Base-by-base conservation (phyloP, 2,797 vertebrate species). In the Bradypodion pumilum region DNA sequence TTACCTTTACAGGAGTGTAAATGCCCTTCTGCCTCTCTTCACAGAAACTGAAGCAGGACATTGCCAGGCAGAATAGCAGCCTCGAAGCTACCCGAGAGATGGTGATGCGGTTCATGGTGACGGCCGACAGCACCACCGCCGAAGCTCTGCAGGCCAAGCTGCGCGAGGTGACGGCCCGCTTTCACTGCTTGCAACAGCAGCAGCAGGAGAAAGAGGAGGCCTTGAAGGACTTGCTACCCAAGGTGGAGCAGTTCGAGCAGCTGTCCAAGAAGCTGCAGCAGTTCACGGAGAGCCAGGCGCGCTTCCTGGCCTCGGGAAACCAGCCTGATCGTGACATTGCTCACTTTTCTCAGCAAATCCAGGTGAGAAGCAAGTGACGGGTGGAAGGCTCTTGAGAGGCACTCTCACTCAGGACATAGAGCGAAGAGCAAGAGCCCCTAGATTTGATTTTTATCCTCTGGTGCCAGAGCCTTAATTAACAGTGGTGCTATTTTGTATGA, bases 41-140 rank as follows among this genome's bases (percentile, higher is more conserved):
- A 0, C 95, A 99, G 98, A 99, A 99, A 97, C 94, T 99, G 78
- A 97, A 98, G 21, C 98, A 99, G 93, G 98, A 99, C 94, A 96
- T 99, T 1, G 95, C 97, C 74, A 96, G 98, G 83, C 96, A 98
- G 59, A 98, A 95, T 91, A 98, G 98, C 95, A 98, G 98, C 59
- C 95, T 99, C 88, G 98, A 99, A 1, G 97, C 98, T 78, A 99
- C 97, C 0, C 95, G 94, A 0, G 97, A 99, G 88, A 98, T 98
- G 32, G 95, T 99, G 81, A 97, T 96, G 0, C 96, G 80, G 25
- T 98, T 99, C 82, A 96, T 95, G 12, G 97, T 97, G 93, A 97
- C 97, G 0, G 94, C 98, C 0, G 98, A 99, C 82, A 94, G 96
- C 70, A 89, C 95, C 82, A 95, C 97, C 0, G 97, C 97, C 5